Base-by-base conservation (phyloP, 2,888 invertebrate genomes). In the Xestobium rufovillosum region DNA sequence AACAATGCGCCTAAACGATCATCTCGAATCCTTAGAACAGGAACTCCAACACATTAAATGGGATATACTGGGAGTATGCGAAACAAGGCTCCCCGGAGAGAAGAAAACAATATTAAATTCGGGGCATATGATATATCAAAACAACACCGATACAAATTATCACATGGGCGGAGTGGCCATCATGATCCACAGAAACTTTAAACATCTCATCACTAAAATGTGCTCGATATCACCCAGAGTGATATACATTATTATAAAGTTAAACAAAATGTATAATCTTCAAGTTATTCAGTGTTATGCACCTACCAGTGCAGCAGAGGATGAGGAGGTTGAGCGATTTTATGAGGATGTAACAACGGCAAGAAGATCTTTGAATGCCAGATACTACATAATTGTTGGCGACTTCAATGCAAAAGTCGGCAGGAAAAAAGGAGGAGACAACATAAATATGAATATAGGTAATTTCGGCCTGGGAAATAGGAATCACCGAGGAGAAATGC, bases 401-500 rank as follows among this genome's bases (percentile, higher is more conserved):
- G n/a, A n/a, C n/a, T n/a, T n/a, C n/a, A n/a, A n/a, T n/a, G n/a
- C n/a, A n/a, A n/a, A n/a, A n/a, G n/a, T n/a, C n/a, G n/a, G n/a
- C n/a, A n/a, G n/a, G n/a, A n/a, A n/a, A n/a, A n/a, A n/a, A n/a
- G n/a, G n/a, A n/a, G n/a, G n/a, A n/a, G n/a, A n/a, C n/a, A n/a
- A n/a, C n/a, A n/a, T n/a, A 34, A 27, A 10, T n/a, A n/a, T n/a
- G n/a, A n/a, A n/a, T n/a, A 36, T 34, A 6, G 26, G 23, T 25
- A 19, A 34, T 9, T 38, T 38, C 27, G 34, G 34, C 12, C 12
- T 36, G 26, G 38, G 34, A 26, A 9, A 12, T 3, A 19, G 26
- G 25, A 36, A 36, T 26, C 26, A 34, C 8, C 3, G 38, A 11
- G 38, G 38, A 25, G 38, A 38, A 14, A 38, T n/a, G 16, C 14